phyloP scores from a whole-genome alignment of 2,888 invertebrate species.

The Rhopalosiphum nymphaeae region DNA sequence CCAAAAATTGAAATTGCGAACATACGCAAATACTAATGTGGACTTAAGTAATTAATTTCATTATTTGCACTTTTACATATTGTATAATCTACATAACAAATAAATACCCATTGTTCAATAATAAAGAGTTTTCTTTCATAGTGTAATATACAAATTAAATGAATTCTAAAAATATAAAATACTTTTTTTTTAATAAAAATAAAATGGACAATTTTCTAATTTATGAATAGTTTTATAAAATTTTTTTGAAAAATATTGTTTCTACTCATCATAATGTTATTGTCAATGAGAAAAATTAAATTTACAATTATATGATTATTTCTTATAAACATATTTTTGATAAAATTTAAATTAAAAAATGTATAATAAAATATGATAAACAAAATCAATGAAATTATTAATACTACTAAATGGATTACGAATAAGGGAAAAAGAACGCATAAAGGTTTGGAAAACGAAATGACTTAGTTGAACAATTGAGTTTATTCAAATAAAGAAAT shows the following conservation, averaged over 20 bases:
- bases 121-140: not conserved
- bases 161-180: not conserved
- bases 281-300: no score
- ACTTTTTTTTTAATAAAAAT: not conserved
- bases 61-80: not conserved
- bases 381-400: not conserved
- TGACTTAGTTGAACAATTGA: not conserved
- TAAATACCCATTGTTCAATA: not conserved
- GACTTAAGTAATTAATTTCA: not conserved
- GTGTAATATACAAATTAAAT: not conserved
- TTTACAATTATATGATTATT: no score
- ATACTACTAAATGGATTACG: not conserved
- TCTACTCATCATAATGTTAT: not conserved
- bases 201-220: not conserved
- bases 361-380: not conserved
- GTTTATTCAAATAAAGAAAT: not conserved
- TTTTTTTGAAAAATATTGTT: not conserved
- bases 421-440: not conserved
- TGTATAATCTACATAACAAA: not conserved
- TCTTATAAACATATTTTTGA: not conserved
- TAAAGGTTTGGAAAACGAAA: not conserved
- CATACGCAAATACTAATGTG: not conserved
- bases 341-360: not conserved
- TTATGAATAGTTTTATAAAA: not conserved
- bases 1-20: not conserved